A percentile compares a stretch with the other conserved stretches of the same genome.
Conservation (phyloP, 2,113 vertebrate species). For the Arvicanthis niloticus region DNA sequence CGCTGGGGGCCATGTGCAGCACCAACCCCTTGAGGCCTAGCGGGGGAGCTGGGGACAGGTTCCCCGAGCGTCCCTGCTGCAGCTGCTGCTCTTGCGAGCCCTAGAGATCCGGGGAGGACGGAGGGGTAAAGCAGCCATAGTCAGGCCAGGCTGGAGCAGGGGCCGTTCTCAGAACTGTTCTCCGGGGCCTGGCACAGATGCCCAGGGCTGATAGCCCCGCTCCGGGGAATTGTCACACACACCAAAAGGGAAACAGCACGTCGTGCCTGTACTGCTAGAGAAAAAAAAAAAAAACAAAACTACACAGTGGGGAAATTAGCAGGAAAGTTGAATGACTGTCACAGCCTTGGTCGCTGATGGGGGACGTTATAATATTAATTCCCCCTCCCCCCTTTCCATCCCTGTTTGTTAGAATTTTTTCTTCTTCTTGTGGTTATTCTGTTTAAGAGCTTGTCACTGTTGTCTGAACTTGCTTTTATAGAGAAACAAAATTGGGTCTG, state of each 20-base stretch:
- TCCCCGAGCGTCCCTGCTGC: conserved; percentile 56
- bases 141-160: conserved; percentile 67
- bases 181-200: not conserved
- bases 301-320: conserved; percentile 36
- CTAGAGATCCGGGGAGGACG: conserved; percentile 54
- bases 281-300: not conserved
- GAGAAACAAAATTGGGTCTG: conserved; percentile 21
- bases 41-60: conserved; percentile 67
- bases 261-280: not conserved
- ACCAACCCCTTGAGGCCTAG: conserved; percentile 80
- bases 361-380: not conserved
- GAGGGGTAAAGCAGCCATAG: conserved; percentile 14
- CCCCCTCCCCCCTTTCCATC: not conserved
- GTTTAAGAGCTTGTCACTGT: conserved; percentile 23
- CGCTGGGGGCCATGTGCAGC: conserved; percentile 73
- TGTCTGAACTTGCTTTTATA: conserved; percentile 46
- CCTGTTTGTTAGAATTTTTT: conserved; percentile 28
- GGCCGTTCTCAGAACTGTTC: conserved; percentile 58
- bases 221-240: conserved; percentile 3
- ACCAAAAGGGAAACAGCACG: not conserved
- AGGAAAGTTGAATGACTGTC: conserved; percentile 78
- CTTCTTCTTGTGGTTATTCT: not conserved
- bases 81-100: conserved; percentile 51
- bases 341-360: conserved; percentile 14
- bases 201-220: conserved; percentile 25